These are phyloP conservation scores for Polypedilum vanderplanki DNA, from an alignment of 1,140 invertebrate species.

Conservation along the genomic window DNA sequence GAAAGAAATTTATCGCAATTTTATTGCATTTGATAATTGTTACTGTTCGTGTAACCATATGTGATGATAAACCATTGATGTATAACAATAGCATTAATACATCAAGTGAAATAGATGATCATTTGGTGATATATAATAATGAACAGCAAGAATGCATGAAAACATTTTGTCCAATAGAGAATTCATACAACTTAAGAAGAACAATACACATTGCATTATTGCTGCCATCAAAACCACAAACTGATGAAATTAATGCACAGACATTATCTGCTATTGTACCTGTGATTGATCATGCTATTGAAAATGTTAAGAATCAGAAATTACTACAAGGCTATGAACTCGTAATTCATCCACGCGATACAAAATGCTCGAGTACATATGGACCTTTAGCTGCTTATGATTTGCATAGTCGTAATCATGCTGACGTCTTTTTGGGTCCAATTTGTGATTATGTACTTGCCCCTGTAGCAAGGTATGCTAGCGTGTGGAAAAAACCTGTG, in stretches of 20 bases:
- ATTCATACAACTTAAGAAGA: background rate
- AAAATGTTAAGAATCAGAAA: slow-evolving; percentile 50
- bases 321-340: slow-evolving; percentile 58
- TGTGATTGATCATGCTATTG: slow-evolving; percentile 64
- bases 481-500: slow-evolving; percentile 81
- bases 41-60: background rate
- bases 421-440: slow-evolving; percentile 83
- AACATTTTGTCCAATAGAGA: background rate
- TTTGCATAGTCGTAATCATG: slow-evolving; percentile 49
- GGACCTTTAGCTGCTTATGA: slow-evolving; percentile 74
- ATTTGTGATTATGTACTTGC: slow-evolving; percentile 88
- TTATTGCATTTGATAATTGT: background rate
- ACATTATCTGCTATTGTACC: slow-evolving; percentile 62
- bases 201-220: background rate
- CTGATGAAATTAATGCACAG: slow-evolving; percentile 8
- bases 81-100: too few relatives aligned
- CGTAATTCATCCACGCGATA: slow-evolving; percentile 61
- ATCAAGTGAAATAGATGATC: background rate
- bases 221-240: background rate
- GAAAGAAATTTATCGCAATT: background rate
- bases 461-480: slow-evolving; percentile 78
- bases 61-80: background rate
- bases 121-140: background rate
- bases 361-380: slow-evolving; percentile 68
- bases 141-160: background rate